phyloP scores from a whole-genome alignment of 1,140 invertebrate species.

The Harlomillsia oculata region DNA sequence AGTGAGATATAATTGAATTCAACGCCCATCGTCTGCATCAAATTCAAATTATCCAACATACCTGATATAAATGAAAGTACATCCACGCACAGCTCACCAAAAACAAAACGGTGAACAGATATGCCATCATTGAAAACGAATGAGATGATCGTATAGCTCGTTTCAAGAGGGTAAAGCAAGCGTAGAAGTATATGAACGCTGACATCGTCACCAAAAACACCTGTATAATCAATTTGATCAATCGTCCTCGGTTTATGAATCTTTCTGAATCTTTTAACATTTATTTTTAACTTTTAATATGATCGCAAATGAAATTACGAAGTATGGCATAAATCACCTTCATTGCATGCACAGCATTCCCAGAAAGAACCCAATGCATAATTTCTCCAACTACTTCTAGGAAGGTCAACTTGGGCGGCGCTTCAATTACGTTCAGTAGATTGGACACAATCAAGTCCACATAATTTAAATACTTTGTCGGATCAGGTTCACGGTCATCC shows the following conservation, averaged over 20 bases:
- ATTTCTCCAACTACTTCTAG: not conserved
- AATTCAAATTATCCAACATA: too few species aligned
- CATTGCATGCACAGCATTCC: too few species aligned
- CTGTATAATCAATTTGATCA: not conserved
- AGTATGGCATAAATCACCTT: not conserved
- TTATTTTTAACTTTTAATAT: not conserved
- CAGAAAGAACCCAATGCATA: too few species aligned
- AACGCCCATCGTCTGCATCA: too few species aligned
- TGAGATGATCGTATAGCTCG: too few species aligned
- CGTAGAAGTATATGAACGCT: too few species aligned
- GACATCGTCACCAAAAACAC: not conserved
- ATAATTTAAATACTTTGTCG: not conserved
- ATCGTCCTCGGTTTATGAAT: not conserved
- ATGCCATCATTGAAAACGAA: too few species aligned
- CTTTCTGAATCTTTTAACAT: conserved; percentile 8
- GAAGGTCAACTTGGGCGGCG: not conserved
- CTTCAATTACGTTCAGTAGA: conserved; percentile 20
- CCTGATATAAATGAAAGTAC: too few species aligned
- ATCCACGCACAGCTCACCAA: too few species aligned
- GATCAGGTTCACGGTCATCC: not conserved
- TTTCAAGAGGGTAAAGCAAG: too few species aligned
- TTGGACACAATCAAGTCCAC: conserved; percentile 24
- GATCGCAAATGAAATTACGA: not conserved
- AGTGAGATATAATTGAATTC: too few species aligned
- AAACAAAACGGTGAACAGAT: too few species aligned